Base-by-base conservation (phyloP, 2,113 vertebrate genomes). In the Scatophagus argus region DNA sequence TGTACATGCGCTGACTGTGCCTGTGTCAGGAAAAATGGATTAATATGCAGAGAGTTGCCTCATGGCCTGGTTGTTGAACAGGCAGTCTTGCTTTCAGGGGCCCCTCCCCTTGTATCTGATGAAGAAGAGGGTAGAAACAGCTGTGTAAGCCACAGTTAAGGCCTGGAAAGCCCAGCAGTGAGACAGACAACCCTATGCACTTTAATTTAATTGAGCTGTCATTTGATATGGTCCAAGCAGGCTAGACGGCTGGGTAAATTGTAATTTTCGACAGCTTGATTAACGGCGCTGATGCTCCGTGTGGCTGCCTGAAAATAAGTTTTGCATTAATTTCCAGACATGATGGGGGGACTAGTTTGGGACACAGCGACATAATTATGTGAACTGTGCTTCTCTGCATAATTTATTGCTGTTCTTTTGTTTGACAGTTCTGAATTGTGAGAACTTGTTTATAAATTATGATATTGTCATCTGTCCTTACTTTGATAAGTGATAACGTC, bases 111-210 rank as follows among this genome's bases (percentile, higher is more conserved):
- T 85, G 49, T 82, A 88, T 90, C 74, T 91, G 80, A 88, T 85
- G 79, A 79, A 74, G 79, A 79, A 34, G 67, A 83, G 74, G 83
- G 85, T 67, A 86, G 83, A 91, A 89, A 80, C 92, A 90, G 83
- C 91, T 90, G 88, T 88, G 84, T 87, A 89, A 89, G 87, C 85
- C 72, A 70, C 81, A 87, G 74, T 79, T 82, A 85, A 91, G 77
- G 70, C 85, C 83, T 41, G 67, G 60, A 68, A 87, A 88, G 83
- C 70, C 85, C 67, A 82, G 82, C 16, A 43, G 76, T 83, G 81
- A 84, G 72, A 85, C 75, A 60, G 79, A 66, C 77, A 85, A 80
- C 75, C 79, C 56, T 65, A 3, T 47, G 66, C 82, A 69, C 78
- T 87, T 87, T 87, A 89, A 92, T 87, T 86, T 76, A 83, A 90